Base-by-base conservation (phyloP, 2,888 invertebrate genomes). In the Mesoligia furuncula region DNA sequence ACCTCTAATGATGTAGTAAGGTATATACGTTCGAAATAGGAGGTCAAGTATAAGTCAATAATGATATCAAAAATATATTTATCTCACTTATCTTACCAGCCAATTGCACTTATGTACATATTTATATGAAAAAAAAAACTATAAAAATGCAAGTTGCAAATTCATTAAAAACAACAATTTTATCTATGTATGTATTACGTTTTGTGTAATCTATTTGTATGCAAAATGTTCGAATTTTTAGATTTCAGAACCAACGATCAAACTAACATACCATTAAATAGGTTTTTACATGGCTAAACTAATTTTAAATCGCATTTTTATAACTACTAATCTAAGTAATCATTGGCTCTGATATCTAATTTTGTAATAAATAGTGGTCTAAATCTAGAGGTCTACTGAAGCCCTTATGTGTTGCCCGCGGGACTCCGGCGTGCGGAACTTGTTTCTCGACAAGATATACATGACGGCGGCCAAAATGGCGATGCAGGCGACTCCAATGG, bases 381-480 rank as follows among this genome's bases (percentile, higher is more conserved):
- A 78, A 71, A 78, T 94, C 93, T 97, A 97, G 89, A 97, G 94
- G 91, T 97, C 97, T 79, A 97, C 97, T 48, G 97, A 97, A 72
- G 95, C 95, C 87, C 97, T 96, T 91, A 97, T 97, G 84, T 97
- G 93, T 65, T 91, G 90, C 72, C 93, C 95, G 79, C 93, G 93
- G 87, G 93, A 94, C 93, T 95, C 97, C 88, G 93, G 91, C 42
- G 93, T 91, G 80, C 95, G 94, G 90, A 96, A 97, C 91, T 97
- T 97, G 92, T 97, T 97, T 87, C 97, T 96, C 88, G 97, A 97
- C 86, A 97, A 95, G 91, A 97, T 97, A 94, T 98, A 98, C 91
- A 97, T 97, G 93, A 98, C 97, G 89, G 98, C 96, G 80, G 98
- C 97, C 83, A 97, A 97, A 83, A 98, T 96, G 78, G 97, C 97